Base-by-base conservation (phyloP, 2,113 vertebrate species). In the Tyto alba region DNA sequence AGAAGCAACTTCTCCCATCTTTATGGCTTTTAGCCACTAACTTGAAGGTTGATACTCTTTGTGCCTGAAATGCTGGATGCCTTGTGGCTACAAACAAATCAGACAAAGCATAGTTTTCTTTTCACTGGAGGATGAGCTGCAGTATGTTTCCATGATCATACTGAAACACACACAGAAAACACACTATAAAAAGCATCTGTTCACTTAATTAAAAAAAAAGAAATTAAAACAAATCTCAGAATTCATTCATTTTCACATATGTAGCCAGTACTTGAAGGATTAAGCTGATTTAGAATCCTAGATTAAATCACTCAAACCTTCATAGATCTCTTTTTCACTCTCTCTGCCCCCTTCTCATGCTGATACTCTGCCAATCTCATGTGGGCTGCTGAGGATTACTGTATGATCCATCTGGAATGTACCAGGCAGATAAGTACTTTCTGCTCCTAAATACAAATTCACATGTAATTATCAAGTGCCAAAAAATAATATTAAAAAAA, bases 261-360 rank as follows among this genome's bases (percentile, higher is more conserved):
- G 76, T 64, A 95, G 91, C 27, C 22, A 93, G 93, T 91, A 96
- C 87, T 89, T 91, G 85, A 93, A 92, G 94, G 95, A 98, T 94
- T 97, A 96, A 96, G 34, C 91, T 92, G 94, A 97, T 96, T 96
- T 96, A 82, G 89, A 96, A 97, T 90, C 91, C 96, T 95, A 95
- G 96, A 97, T 97, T 96, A 97, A 97, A 97, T 96, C 96, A 98
- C 88, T 96, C 90, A 82, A 93, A 94, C 93, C 95, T 95, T 95
- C 96, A 95, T 88, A 97, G 97, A 97, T 93, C 96, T 96, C 92
- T 95, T 60, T 96, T 97, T 79, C 55, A 90, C 85, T 94, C 72
- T 83, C 86, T 96, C 95, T 95, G 85, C 89, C 89, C 96, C 82
- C 85, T 96, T 97, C 94, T 94, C 93, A 96, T 73, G 72, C 92